phyloP scores from a whole-genome alignment of 2,113 vertebrate genomes.

The Narcine bancroftii region DNA sequence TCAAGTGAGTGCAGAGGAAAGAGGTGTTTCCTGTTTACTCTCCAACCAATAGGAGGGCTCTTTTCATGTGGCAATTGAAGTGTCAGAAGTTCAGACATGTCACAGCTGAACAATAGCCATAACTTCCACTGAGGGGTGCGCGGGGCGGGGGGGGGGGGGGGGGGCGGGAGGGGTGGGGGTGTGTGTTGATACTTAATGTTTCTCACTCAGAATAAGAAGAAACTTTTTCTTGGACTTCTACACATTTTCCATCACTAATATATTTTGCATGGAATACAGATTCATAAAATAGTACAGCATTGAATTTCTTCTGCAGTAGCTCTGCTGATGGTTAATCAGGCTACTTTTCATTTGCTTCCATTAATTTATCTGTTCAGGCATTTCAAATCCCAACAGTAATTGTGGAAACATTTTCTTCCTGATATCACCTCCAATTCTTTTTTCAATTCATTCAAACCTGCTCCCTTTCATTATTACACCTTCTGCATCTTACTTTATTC shows the following conservation, averaged over 20 bases:
- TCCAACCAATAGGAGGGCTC: not conserved
- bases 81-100: not conserved
- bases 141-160: no score
- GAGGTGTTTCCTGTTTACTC: constrained; percentile 17
- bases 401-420: not conserved
- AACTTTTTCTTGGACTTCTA: no score
- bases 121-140: not conserved
- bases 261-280: not conserved
- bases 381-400: not conserved
- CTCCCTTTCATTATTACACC: not conserved
- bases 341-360: not conserved
- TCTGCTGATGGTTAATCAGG: not conserved
- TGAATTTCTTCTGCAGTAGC: not conserved
- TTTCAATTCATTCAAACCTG: not conserved
- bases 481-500: not conserved
- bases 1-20: not conserved
- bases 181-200: not conserved
- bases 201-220: not conserved
- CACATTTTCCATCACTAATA: not conserved
- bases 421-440: no score
- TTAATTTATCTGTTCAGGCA: not conserved
- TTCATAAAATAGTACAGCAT: not conserved
- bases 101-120: not conserved
- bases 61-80: not conserved
- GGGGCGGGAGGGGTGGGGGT: no score